A percentile compares a stretch with the other conserved stretches of the same genome.
Conservation (phyloP, 2,888 invertebrate species). For the Acanthosoma haemorrhoidale region DNA sequence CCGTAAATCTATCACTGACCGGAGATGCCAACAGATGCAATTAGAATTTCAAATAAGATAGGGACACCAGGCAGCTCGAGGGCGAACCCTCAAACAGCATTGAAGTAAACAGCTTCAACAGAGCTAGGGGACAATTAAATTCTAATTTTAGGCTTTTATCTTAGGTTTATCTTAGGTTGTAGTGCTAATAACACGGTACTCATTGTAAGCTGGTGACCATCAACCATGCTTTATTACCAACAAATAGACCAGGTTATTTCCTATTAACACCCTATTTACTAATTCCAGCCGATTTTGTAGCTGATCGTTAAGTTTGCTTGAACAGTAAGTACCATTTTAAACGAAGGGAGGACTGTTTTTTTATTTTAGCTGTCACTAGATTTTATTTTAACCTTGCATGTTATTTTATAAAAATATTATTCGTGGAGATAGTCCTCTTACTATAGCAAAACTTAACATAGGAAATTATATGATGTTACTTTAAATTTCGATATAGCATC, state of each 20-base stretch:
- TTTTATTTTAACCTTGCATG: no score
- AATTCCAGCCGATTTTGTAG: no score
- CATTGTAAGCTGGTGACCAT: not conserved
- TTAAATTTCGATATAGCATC: no score
- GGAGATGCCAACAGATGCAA: not conserved
- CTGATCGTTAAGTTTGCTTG: no score
- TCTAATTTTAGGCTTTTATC: constrained; percentile 14
- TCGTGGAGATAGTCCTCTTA: no score
- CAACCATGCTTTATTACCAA: not conserved
- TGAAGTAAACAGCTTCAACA: not conserved
- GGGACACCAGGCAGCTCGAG: not conserved
- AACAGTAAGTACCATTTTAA: no score
- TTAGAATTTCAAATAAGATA: not conserved
- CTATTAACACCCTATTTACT: no score
- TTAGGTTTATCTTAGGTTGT: not conserved
- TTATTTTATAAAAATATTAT: no score
- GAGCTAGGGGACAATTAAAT: not conserved
- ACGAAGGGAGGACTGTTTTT: no score
- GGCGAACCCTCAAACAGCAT: not conserved
- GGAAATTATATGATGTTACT: no score
- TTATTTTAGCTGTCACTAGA: no score
- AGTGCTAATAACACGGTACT: constrained; percentile 18
- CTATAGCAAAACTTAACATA: no score
- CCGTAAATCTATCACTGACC: not conserved
- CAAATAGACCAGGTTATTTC: not conserved